Conservation (phyloP, 2,888 invertebrate species). For the Heliconius charithonia region DNA sequence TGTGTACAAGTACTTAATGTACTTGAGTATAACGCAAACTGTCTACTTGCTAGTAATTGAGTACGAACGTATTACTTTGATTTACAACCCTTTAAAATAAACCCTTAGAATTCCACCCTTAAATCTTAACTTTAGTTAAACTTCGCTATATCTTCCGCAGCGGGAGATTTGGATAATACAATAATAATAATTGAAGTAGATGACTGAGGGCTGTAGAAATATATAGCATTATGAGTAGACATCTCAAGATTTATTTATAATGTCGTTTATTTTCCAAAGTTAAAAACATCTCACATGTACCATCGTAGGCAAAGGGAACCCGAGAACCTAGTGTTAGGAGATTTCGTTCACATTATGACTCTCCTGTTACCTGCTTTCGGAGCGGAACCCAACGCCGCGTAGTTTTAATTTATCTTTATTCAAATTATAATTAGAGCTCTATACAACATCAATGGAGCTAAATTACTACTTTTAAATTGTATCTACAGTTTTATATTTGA, state of each 20-base stretch:
- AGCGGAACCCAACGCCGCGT: no score
- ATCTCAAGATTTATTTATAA: neutral
- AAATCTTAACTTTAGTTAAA: constrained; percentile 75
- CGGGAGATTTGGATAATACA: constrained; percentile 67
- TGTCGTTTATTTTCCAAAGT: neutral
- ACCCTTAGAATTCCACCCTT: constrained; percentile 67
- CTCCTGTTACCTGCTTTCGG: no score
- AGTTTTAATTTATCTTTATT: no score
- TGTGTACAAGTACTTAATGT: constrained; percentile 50
- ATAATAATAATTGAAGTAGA: constrained; percentile 53
- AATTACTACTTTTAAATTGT: no score
- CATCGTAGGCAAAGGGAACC: no score
- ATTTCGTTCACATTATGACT: no score
- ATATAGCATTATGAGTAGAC: constrained; percentile 12
- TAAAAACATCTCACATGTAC: no score
- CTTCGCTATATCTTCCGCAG: constrained; percentile 68
- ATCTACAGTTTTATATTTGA: neutral
- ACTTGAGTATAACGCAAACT: constrained; percentile 49
- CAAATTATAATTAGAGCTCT: neutral
- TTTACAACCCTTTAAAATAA: constrained; percentile 75
- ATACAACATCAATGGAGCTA: no score
- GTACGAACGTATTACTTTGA: constrained; percentile 73
- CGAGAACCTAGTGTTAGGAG: no score
- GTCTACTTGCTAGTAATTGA: constrained; percentile 64
- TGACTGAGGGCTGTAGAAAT: constrained; percentile 29